Conservation (phyloP, 2,113 vertebrate species). For the Austrofundulus limnaeus region DNA sequence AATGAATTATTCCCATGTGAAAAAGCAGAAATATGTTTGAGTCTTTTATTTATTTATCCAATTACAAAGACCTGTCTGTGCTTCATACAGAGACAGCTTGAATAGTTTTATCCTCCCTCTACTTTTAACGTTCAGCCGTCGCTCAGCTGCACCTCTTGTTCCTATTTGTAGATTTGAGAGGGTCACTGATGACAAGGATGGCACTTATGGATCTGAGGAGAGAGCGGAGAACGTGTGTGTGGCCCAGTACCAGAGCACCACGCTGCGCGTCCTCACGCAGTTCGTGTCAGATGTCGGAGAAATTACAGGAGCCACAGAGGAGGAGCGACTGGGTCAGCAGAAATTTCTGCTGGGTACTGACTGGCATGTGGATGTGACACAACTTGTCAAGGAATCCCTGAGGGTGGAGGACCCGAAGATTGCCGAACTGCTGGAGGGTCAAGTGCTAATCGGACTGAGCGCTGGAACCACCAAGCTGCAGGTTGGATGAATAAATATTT, state of each 20-base stretch:
- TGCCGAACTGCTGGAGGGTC: slow-evolving; percentile 82
- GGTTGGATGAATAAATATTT: slow-evolving; percentile 69
- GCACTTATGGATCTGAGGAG: slow-evolving; percentile 76
- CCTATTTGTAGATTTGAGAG: slow-evolving; percentile 57
- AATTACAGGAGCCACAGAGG: slow-evolving; percentile 43
- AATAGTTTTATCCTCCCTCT: background rate
- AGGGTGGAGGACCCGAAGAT: slow-evolving; percentile 84
- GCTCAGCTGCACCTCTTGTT: background rate
- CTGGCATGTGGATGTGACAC: slow-evolving; percentile 93
- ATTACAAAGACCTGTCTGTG: slow-evolving; percentile 5
- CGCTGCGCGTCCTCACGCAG: slow-evolving; percentile 88
- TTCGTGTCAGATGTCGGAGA: slow-evolving; percentile 83
- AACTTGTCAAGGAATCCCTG: slow-evolving; percentile 87
- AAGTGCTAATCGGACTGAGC: slow-evolving; percentile 83
- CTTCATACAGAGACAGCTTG: slow-evolving; percentile 7
- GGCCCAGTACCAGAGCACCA: slow-evolving; percentile 92
- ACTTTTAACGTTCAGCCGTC: slow-evolving; percentile 1
- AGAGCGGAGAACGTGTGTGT: slow-evolving; percentile 81
- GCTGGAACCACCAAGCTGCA: slow-evolving; percentile 89
- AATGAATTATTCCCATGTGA: slow-evolving; percentile 12
- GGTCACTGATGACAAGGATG: slow-evolving; percentile 82
- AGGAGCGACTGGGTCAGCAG: slow-evolving; percentile 77
- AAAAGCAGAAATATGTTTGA: slow-evolving; percentile 3
- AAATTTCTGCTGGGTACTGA: slow-evolving; percentile 85
- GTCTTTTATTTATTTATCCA: background rate